Evolutionary conservation across 1,140 invertebrate genomes (phyloP).

Genomic region (Bombus superbus): DNA sequence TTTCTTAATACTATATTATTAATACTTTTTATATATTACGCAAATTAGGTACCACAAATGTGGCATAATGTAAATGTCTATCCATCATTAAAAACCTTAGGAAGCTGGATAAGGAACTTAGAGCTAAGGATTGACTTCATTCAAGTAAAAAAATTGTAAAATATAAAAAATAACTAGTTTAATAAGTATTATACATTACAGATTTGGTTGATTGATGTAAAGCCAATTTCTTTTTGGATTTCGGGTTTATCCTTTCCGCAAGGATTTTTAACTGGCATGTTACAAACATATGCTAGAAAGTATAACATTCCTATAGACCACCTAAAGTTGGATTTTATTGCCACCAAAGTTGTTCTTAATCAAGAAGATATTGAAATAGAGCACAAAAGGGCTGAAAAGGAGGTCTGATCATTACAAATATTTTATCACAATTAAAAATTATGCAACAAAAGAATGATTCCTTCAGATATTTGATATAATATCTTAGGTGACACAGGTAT

Average conservation of each 20-base stretch:
- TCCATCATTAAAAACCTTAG: conserved; percentile 92
- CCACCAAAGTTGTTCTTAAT: conserved; percentile 84
- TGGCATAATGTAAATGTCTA: conserved; percentile 91
- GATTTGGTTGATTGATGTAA: conserved; percentile 88
- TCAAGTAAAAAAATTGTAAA: conserved; percentile 76
- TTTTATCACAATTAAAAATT: background rate
- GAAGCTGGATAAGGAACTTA: conserved; percentile 92
- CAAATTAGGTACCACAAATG: conserved; percentile 87
- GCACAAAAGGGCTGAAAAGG: conserved; percentile 78
- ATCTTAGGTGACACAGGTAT: conserved; percentile 76
- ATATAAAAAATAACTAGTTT: background rate
- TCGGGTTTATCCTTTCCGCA: conserved; percentile 96
- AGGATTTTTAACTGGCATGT: conserved; percentile 93
- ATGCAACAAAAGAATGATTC: background rate
- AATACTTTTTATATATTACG: no score
- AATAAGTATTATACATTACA: conserved; percentile 63
- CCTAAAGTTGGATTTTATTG: conserved; percentile 90
- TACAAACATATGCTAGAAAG: conserved; percentile 93
- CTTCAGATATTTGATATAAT: background rate
- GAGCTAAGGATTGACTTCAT: conserved; percentile 91
- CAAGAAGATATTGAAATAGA: conserved; percentile 87
- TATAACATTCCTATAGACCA: conserved; percentile 93
- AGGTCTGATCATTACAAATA: conserved; percentile 68
- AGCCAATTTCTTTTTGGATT: conserved; percentile 93
- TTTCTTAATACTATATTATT: background rate